phyloP scores from a whole-genome alignment of 1,140 invertebrate genomes.

The Maconellicoccus hirsutus region DNA sequence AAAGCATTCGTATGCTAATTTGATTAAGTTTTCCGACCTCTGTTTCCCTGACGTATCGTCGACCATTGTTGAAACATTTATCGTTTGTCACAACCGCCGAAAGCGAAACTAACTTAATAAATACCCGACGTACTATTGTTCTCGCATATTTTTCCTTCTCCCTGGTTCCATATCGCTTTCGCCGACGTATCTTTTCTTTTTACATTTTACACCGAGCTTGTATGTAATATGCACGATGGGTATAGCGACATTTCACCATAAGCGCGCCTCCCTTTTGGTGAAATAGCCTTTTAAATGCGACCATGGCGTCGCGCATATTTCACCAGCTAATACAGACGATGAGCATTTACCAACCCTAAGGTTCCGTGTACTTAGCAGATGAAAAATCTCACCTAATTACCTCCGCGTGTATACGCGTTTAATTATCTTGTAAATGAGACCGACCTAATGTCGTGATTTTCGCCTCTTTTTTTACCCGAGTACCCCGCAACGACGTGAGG shows the following conservation, averaged over 20 bases:
- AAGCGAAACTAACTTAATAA: slow-evolving; percentile 19
- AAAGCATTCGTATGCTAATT: slow-evolving; percentile 22
- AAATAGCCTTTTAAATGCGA: neutral
- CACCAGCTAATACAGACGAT: neutral
- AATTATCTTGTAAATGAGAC: neutral
- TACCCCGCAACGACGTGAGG: too few relatives aligned
- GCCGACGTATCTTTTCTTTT: too few relatives aligned
- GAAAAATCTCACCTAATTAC: neutral
- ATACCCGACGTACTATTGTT: neutral
- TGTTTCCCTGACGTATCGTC: neutral
- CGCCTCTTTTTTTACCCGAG: too few relatives aligned
- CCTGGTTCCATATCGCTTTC: neutral
- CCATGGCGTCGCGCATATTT: neutral
- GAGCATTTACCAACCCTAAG: neutral
- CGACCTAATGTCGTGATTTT: too few relatives aligned
- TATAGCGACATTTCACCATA: too few relatives aligned
- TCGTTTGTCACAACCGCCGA: slow-evolving; percentile 9
- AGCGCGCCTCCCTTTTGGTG: too few relatives aligned
- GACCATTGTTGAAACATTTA: slow-evolving; percentile 17
- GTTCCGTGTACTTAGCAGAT: neutral
- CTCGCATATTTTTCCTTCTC: neutral
- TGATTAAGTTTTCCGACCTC: slow-evolving; percentile 16
- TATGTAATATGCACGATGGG: too few relatives aligned
- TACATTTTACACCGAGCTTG: too few relatives aligned
- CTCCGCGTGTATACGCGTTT: neutral